These are phyloP conservation scores for Scelioninae gen. 2 DNA, from an alignment of 2,888 invertebrate species.

Conservation along the genomic window DNA sequence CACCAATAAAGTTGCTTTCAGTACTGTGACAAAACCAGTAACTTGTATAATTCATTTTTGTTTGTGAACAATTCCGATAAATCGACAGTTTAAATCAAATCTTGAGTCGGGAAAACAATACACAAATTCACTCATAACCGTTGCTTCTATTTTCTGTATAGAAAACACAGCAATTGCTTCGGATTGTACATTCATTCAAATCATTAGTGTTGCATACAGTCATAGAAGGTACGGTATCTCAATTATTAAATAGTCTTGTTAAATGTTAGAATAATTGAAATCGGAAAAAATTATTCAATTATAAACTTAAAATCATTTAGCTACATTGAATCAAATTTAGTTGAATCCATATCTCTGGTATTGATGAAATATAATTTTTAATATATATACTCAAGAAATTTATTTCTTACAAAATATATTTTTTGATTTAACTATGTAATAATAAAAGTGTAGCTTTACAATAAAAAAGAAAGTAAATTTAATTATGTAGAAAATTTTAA, in stretches of 20 bases:
- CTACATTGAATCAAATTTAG: not conserved
- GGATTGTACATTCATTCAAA: conserved; percentile 13
- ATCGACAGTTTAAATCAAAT: too few species aligned
- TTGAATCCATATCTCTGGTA: not conserved
- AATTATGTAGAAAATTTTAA: too few species aligned
- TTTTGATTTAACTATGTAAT: too few species aligned
- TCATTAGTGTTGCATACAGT: conserved; percentile 15
- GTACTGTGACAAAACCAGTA: too few species aligned
- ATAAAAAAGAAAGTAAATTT: too few species aligned
- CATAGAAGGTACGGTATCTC: conserved; percentile 16
- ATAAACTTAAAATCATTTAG: conserved; percentile 1
- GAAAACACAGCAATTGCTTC: conserved; percentile 17
- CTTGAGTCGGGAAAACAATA: not conserved
- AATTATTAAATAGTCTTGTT: conserved; percentile 11
- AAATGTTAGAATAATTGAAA: conserved; percentile 3
- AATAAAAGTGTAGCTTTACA: too few species aligned
- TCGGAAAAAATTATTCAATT: not conserved
- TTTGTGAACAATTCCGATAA: too few species aligned
- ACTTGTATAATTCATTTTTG: too few species aligned
- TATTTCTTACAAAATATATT: too few species aligned
- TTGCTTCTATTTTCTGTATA: conserved; percentile 25
- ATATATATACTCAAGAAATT: too few species aligned
- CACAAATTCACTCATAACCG: not conserved
- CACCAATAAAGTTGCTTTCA: too few species aligned
- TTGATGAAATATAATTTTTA: too few species aligned